phyloP scores from a whole-genome alignment of 35 echinoderm and acorn worm genomes.

The Stichopus chloronotus region DNA sequence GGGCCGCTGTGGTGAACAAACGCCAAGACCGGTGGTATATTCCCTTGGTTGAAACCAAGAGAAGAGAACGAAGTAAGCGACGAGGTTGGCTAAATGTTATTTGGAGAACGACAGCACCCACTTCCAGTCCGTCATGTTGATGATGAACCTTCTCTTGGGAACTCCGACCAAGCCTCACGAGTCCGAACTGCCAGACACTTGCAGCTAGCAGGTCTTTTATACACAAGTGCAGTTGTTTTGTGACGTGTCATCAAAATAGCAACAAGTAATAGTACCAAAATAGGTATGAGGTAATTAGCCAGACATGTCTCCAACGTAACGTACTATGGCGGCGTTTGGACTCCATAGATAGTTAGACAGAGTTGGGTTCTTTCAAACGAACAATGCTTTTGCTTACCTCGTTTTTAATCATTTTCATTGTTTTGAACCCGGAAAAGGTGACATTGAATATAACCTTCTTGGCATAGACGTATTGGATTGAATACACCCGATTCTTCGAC shows the following conservation, averaged over 20 bases:
- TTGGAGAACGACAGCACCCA: conserved; percentile 46
- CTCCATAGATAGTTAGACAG: too few relatives aligned
- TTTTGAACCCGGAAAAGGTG: too few relatives aligned
- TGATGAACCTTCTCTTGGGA: neutral
- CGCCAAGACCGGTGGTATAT: conserved; percentile 47
- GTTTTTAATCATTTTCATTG: too few relatives aligned
- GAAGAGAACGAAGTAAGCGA: conserved; percentile 55
- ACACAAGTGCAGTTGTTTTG: neutral
- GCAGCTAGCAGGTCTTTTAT: neutral
- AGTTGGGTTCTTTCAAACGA: too few relatives aligned
- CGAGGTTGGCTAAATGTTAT: conserved; percentile 22
- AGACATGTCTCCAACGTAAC: too few relatives aligned
- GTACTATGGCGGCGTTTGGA: too few relatives aligned
- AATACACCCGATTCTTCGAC: too few relatives aligned
- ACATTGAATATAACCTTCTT: too few relatives aligned
- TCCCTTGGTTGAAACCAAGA: conserved; percentile 33
- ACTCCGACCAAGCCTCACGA: neutral
- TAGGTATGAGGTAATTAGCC: too few relatives aligned
- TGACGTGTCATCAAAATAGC: neutral
- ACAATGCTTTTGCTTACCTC: too few relatives aligned
- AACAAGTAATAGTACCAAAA: neutral
- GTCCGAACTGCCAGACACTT: neutral
- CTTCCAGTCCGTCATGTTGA: conserved; percentile 55
- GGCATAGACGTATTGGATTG: too few relatives aligned
- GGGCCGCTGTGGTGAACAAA: conserved; percentile 46